phyloP scores from a whole-genome alignment of 2,797 vertebrate species.

The Rhinella marina region DNA sequence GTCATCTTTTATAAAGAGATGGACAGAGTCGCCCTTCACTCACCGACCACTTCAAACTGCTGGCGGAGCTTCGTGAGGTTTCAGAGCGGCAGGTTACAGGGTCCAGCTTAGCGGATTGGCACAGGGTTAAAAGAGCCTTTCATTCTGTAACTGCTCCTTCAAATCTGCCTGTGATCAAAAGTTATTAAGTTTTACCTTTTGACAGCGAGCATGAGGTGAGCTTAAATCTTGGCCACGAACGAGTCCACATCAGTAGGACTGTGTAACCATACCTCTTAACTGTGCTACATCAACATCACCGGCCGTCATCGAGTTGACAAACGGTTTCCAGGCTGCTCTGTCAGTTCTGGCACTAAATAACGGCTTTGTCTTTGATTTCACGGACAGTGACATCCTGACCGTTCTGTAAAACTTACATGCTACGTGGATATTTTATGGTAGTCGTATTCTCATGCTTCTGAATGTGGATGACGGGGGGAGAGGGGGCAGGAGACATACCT shows the following conservation, averaged over 20 bases:
- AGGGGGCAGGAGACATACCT: not conserved
- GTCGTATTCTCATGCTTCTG: not conserved
- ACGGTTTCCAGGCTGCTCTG: slow-evolving; percentile 24
- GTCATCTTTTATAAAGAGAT: not conserved
- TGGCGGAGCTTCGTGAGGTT: slow-evolving; percentile 21
- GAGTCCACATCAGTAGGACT: slow-evolving; percentile 52
- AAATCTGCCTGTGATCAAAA: slow-evolving; percentile 49
- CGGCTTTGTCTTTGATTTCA: not conserved
- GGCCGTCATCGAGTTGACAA: slow-evolving; percentile 12
- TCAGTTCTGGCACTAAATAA: slow-evolving; percentile 22
- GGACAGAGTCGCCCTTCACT: slow-evolving; percentile 37
- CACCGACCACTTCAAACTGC: slow-evolving; percentile 45
- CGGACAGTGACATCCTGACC: slow-evolving; percentile 6
- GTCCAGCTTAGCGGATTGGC: slow-evolving; percentile 51
- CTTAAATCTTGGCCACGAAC: slow-evolving; percentile 34
- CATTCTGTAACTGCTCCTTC: slow-evolving; percentile 38
- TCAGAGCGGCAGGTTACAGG: slow-evolving; percentile 29
- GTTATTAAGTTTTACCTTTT: slow-evolving; percentile 48
- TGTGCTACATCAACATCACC: slow-evolving; percentile 29
- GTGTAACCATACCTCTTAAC: slow-evolving; percentile 46
- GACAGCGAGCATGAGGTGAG: slow-evolving; percentile 51
- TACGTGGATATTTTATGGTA: not conserved
- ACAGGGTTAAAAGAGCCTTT: slow-evolving; percentile 56
- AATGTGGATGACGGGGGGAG: not conserved
- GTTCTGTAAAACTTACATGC: not conserved